Conservation (phyloP, 2,113 vertebrate species). For the Oryzias curvinotus region DNA sequence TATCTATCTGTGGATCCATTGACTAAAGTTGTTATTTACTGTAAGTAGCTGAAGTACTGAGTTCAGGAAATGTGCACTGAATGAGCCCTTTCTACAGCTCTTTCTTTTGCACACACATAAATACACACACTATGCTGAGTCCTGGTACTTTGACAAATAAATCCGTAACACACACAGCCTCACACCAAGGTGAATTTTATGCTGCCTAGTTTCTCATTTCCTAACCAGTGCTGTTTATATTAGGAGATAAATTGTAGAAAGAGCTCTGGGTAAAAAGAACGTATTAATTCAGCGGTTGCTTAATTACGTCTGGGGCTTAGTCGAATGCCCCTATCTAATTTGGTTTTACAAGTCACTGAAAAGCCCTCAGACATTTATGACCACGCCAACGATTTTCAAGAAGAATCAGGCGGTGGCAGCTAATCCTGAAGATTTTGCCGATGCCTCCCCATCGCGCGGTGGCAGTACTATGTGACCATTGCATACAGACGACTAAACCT, state of each 20-base stretch:
- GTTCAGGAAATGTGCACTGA: slow-evolving; percentile 30
- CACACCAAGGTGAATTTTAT: slow-evolving; percentile 33
- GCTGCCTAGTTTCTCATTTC: slow-evolving; percentile 48
- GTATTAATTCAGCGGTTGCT: slow-evolving; percentile 62
- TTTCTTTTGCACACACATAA: slow-evolving; percentile 17
- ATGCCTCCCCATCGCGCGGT: too few species aligned
- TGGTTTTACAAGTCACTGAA: slow-evolving; percentile 41
- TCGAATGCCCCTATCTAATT: slow-evolving; percentile 54
- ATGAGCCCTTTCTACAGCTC: slow-evolving; percentile 6
- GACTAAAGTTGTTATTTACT: slow-evolving; percentile 58
- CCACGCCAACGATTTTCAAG: too few species aligned
- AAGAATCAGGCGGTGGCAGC: too few species aligned
- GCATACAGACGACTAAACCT: too few species aligned
- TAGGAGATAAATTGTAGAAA: slow-evolving; percentile 56
- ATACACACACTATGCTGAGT: slow-evolving; percentile 21
- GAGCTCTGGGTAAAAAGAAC: slow-evolving; percentile 39
- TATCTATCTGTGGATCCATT: slow-evolving; percentile 21
- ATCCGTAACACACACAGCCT: background rate
- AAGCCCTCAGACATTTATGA: slow-evolving; percentile 14
- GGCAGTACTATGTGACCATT: too few species aligned
- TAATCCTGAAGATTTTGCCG: too few species aligned
- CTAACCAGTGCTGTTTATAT: slow-evolving; percentile 53
- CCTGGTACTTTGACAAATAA: background rate
- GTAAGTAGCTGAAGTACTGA: slow-evolving; percentile 54
- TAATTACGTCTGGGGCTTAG: slow-evolving; percentile 68